Evolutionary conservation across 2,888 invertebrate genomes (phyloP).

Genomic region (Alitta virens): DNA sequence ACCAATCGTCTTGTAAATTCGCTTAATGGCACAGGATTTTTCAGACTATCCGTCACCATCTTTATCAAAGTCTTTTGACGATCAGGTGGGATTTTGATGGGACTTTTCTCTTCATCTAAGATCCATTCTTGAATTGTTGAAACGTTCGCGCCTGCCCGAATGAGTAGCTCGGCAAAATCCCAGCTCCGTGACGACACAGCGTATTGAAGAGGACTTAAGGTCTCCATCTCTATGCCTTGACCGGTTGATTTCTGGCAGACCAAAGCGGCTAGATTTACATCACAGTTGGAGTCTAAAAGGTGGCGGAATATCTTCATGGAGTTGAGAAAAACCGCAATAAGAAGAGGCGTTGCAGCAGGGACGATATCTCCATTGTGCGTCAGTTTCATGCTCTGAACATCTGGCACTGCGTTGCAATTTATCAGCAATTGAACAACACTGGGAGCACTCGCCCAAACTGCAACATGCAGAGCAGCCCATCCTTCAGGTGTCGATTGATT

Average conservation of each 20-base stretch:
- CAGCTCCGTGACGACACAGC: constrained; percentile 26
- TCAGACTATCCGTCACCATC: constrained; percentile 14
- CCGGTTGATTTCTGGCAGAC: constrained; percentile 26
- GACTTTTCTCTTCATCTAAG: constrained; percentile 14
- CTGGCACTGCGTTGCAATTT: constrained; percentile 22
- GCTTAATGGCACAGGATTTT: constrained; percentile 21
- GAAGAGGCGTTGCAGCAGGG: constrained; percentile 31
- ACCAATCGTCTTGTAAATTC: constrained; percentile 19
- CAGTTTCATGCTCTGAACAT: constrained; percentile 25
- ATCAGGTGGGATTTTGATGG: constrained; percentile 26
- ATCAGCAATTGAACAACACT: constrained; percentile 24
- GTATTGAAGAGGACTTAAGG: constrained; percentile 25
- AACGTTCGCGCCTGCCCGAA: constrained; percentile 28
- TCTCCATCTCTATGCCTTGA: constrained; percentile 21
- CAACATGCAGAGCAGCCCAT: constrained; percentile 35
- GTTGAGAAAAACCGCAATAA: constrained; percentile 31
- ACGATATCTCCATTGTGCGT: constrained; percentile 31
- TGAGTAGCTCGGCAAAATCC: constrained; percentile 30
- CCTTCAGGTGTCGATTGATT: constrained; percentile 32
- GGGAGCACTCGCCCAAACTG: constrained; percentile 29
- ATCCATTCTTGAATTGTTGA: constrained; percentile 23
- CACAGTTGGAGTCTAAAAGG: constrained; percentile 28
- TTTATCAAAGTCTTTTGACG: constrained; percentile 19
- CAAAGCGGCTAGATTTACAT: constrained; percentile 26
- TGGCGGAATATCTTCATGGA: constrained; percentile 16